Evolutionary conservation across 2,797 vertebrate genomes (phyloP).

Genomic region (Tadarida brasiliensis): DNA sequence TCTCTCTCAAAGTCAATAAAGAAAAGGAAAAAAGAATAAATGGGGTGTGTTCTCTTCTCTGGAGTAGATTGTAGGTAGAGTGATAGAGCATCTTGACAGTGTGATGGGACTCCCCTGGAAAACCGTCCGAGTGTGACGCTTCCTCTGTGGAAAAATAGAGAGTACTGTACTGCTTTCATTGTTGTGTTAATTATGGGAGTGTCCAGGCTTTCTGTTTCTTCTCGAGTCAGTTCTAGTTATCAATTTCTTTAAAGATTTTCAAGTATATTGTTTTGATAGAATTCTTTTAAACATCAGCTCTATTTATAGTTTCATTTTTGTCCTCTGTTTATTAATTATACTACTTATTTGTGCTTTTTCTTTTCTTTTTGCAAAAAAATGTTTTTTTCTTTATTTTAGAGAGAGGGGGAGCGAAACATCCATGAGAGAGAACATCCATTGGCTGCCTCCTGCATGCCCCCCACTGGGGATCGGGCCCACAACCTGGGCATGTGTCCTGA

Average conservation of each 20-base stretch:
- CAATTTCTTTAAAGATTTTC: neutral
- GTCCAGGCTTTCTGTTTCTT: neutral
- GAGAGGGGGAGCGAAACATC: too few relatives aligned
- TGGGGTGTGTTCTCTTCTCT: neutral
- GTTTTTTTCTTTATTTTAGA: too few relatives aligned
- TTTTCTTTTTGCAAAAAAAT: neutral
- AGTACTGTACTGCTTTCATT: neutral
- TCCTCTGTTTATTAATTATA: neutral
- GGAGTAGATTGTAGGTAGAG: neutral
- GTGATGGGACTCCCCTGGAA: neutral
- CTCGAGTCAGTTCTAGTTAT: neutral
- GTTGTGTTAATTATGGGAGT: too few relatives aligned
- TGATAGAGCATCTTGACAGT: neutral
- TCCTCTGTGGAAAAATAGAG: neutral
- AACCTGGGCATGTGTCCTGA: too few relatives aligned
- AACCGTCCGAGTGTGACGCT: neutral
- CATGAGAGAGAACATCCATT: too few relatives aligned
- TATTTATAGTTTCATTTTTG: neutral
- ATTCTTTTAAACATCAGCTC: neutral
- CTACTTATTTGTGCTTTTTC: neutral
- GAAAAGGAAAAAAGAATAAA: neutral
- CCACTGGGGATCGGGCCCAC: too few relatives aligned
- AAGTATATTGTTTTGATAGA: neutral
- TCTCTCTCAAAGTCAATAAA: too few relatives aligned
- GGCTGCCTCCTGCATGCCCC: too few relatives aligned